Percentiles rank a stretch among this genome's conserved stretches.
These are phyloP conservation scores for Theodoxus fluviatilis DNA, from an alignment of 2,888 invertebrate species.

Conservation along the genomic window DNA sequence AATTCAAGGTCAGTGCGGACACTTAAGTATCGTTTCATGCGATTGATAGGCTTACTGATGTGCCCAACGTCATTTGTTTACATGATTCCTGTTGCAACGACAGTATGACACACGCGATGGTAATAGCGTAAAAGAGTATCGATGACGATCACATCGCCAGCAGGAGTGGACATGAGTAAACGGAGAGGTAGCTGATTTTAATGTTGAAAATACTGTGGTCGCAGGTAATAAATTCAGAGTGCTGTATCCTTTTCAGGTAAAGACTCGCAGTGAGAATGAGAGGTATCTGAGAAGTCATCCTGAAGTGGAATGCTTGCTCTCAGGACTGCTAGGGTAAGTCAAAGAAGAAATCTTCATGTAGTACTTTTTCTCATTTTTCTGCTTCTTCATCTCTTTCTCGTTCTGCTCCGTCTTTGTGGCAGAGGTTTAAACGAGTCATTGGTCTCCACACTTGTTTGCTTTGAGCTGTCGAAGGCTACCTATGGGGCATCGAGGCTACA, in stretches of 20 bases:
- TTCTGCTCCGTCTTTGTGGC: too few relatives aligned
- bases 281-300: constrained; percentile 61
- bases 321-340: constrained; percentile 61
- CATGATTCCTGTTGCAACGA: neutral
- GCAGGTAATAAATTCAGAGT: too few relatives aligned
- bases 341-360: too few relatives aligned
- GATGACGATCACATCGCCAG: neutral
- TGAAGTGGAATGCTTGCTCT: constrained; percentile 62
- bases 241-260: constrained; percentile 53
- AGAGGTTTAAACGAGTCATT: too few relatives aligned
- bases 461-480: too few relatives aligned
- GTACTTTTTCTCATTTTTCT: too few relatives aligned
- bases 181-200: neutral
- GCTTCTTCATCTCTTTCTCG: too few relatives aligned
- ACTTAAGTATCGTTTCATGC: neutral
- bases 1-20: constrained; percentile 54
- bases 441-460: too few relatives aligned
- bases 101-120: neutral
- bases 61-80: neutral
- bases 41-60: neutral
- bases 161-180: neutral
- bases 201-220: too few relatives aligned
- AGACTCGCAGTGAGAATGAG: constrained; percentile 61
- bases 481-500: too few relatives aligned
- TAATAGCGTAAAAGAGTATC: constrained; percentile 1